Evolutionary conservation across 1,140 invertebrate species (phyloP).

Genomic region (Drosophila pallidifrons): DNA sequence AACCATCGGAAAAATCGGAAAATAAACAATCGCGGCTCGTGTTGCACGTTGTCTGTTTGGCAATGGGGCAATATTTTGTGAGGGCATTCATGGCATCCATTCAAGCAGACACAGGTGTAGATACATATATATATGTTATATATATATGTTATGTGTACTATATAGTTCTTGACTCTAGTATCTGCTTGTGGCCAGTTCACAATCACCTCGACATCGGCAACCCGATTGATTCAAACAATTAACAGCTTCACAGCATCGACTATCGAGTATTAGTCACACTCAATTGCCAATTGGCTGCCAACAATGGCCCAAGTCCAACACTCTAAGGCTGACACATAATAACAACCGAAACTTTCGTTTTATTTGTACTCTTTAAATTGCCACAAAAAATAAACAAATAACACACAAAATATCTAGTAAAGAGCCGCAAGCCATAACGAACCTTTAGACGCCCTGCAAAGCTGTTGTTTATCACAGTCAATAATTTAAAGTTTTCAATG

Average conservation of each 20-base stretch:
- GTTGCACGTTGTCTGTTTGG: conserved; percentile 7
- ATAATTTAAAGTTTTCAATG: background rate
- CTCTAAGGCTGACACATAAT: conserved; percentile 23
- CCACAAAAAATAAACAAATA: conserved; percentile 11
- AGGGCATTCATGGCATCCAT: conserved; percentile 6
- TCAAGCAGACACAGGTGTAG: conserved; percentile 8
- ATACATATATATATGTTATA: background rate
- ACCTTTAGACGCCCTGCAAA: background rate
- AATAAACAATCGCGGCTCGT: conserved; percentile 4
- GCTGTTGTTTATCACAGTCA: background rate
- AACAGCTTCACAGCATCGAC: conserved; percentile 49
- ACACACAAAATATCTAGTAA: background rate
- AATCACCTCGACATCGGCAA: background rate
- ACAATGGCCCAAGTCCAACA: conserved; percentile 29
- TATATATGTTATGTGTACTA: background rate
- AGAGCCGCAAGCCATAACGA: background rate
- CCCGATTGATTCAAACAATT: conserved; percentile 66
- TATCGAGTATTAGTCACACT: conserved; percentile 67
- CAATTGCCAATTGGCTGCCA: conserved; percentile 61
- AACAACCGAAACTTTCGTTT: conserved; percentile 40
- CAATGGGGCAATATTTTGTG: conserved; percentile 21
- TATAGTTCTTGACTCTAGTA: background rate
- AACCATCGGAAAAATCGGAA: conserved; percentile 2
- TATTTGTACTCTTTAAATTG: conserved; percentile 56
- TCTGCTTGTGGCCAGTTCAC: conserved; percentile 14